Percentiles rank a stretch among this genome's conserved stretches.
Evolutionary conservation across 2,888 invertebrate genomes (phyloP).

Genomic region (Autographa pulchrina): DNA sequence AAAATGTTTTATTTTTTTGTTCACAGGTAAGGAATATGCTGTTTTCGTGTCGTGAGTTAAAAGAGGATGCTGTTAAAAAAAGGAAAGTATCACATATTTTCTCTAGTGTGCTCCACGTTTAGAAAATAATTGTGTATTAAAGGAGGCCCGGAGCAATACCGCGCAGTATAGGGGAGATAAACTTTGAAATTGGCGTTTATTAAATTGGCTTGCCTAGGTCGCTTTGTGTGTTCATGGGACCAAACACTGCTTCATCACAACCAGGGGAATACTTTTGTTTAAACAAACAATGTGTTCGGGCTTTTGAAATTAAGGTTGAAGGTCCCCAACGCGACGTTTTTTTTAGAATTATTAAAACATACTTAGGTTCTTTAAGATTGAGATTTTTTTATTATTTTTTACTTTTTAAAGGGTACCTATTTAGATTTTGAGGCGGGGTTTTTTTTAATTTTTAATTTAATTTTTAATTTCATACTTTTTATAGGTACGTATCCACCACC

Average conservation of each 20-base stretch:
- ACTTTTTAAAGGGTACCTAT: too few species aligned
- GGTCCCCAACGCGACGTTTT: too few species aligned
- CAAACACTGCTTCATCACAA: constrained; percentile 16
- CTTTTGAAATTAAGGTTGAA: constrained; percentile 1
- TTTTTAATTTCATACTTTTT: too few species aligned
- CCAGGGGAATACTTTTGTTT: constrained; percentile 10
- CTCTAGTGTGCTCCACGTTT: background rate
- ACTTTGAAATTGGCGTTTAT: constrained; percentile 19
- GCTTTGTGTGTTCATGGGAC: constrained; percentile 5
- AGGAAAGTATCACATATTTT: background rate
- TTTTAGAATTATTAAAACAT: too few species aligned
- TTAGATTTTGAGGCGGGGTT: too few species aligned
- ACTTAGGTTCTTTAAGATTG: too few species aligned
- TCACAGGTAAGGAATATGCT: constrained; percentile 45
- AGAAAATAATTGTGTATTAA: constrained; percentile 11
- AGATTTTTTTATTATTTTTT: too few species aligned
- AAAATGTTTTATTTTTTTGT: constrained; percentile 29
- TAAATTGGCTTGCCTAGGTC: constrained; percentile 9
- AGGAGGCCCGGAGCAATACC: background rate
- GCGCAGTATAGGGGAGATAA: background rate
- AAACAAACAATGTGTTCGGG: constrained; percentile 9
- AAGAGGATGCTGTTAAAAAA: background rate
- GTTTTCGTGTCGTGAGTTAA: constrained; percentile 20
- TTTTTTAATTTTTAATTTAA: too few species aligned
- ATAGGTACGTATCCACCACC: too few species aligned